A percentile compares a stretch with the other conserved stretches of the same genome.
phyloP scores from a whole-genome alignment of 1,140 invertebrate genomes.

The Eumeta japonica region DNA sequence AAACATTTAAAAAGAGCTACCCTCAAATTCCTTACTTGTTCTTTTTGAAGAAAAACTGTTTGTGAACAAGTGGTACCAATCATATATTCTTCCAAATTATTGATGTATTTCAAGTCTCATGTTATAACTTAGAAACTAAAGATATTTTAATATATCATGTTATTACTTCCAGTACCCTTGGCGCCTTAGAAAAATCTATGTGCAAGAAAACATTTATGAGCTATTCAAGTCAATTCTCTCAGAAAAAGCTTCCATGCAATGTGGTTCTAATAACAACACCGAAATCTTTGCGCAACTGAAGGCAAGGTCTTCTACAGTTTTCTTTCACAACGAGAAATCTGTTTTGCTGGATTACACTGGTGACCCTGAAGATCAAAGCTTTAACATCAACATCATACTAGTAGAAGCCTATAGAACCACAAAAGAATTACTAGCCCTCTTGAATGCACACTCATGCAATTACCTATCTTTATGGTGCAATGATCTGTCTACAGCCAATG shows the following conservation, averaged over 20 bases:
- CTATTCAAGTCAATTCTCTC: neutral
- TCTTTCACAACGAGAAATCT: too few relatives aligned
- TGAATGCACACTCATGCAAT: neutral
- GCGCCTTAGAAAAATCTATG: neutral
- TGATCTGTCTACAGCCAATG: neutral
- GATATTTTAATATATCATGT: too few relatives aligned
- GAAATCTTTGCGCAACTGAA: neutral
- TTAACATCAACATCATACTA: neutral
- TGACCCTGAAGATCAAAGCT: neutral
- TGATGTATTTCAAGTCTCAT: too few relatives aligned
- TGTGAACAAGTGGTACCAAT: too few relatives aligned
- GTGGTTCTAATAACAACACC: neutral
- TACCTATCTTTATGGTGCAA: conserved; percentile 4
- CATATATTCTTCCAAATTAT: too few relatives aligned
- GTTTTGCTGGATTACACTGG: neutral
- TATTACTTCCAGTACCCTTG: neutral
- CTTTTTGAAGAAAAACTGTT: too few relatives aligned
- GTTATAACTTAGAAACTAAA: too few relatives aligned
- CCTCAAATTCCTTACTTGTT: too few relatives aligned
- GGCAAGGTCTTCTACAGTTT: neutral
- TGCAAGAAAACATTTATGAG: neutral
- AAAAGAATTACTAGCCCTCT: conserved; percentile 1
- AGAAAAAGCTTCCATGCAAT: neutral
- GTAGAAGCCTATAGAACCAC: conserved; percentile 5
- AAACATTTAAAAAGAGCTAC: too few relatives aligned